Percentiles rank a stretch among this genome's conserved stretches.
Evolutionary conservation across 2,113 vertebrate genomes (phyloP).

Genomic region (Actenoides lindsayi): DNA sequence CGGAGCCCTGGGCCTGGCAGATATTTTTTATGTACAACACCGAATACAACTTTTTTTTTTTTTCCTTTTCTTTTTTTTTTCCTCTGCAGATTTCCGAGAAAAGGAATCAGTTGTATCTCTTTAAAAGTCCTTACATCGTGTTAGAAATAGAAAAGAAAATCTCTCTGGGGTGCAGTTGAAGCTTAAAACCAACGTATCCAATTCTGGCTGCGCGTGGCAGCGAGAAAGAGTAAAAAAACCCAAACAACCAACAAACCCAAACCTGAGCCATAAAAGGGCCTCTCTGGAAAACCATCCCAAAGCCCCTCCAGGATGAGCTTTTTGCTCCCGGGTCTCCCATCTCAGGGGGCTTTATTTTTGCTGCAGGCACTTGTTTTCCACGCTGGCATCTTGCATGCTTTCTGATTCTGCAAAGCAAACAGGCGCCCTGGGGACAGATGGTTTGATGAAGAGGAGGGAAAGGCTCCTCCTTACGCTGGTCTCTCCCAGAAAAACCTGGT

Average conservation of each 20-base stretch:
- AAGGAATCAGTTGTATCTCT: accelerated
- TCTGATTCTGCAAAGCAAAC: background rate
- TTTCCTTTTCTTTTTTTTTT: too few relatives aligned
- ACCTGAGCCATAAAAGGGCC: accelerated
- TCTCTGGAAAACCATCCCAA: accelerated
- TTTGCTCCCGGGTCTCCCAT: background rate
- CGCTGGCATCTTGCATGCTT: accelerated
- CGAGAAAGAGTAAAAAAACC: accelerated
- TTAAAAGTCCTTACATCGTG: background rate
- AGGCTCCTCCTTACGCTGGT: background rate
- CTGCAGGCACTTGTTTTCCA: background rate
- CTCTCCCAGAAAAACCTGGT: background rate
- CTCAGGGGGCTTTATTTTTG: accelerated
- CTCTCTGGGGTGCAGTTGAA: background rate
- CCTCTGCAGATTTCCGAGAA: background rate
- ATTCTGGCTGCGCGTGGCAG: background rate
- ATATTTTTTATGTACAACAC: accelerated
- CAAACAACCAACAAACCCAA: background rate
- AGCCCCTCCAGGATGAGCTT: background rate
- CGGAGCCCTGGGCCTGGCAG: background rate
- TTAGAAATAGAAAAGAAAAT: background rate
- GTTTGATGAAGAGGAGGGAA: background rate
- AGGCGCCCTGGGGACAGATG: accelerated
- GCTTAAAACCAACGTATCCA: accelerated
- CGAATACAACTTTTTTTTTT: too few relatives aligned